Base-by-base conservation (phyloP, 2,113 vertebrate species). In the Psophia crepitans region DNA sequence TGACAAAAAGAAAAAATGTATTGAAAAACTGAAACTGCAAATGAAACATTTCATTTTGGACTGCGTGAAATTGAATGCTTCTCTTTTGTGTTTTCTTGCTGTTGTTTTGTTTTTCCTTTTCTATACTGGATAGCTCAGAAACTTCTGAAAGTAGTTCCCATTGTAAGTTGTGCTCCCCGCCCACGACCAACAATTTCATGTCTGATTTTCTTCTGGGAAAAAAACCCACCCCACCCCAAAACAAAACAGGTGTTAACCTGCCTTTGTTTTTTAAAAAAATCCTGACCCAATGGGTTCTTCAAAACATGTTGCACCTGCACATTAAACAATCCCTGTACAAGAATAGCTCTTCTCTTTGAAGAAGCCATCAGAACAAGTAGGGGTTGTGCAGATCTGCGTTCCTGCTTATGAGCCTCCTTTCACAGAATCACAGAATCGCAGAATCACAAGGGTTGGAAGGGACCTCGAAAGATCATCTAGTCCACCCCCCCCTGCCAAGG, bases 181-280 rank as follows among this genome's bases (percentile, higher is more conserved):
- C 46, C 60, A 78, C 1, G 0, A 23, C 23, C 54, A 51, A 23
- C 26, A 44, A 51, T 79, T 74, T 61, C 15, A n/a, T 20, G 18
- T 33, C 60, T 39, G 11, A n/a, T 91, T 71, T 77, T 78, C 53
- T 39, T 32, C 12, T 37, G 60, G 35, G 6, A 39, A 49, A 58
- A 73, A 77, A 35, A 3, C 1, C 2, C 22, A 56, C 5, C 1
- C 2, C 19, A 33, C 8, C 17, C 4, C 1, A 1, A 71, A 61
- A 12, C 22, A 77, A 73, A 56, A 9, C 46, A 87, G 41, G 54
- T 63, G 20, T 20, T 66, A 22, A 61, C 48, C 23, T 27, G 16
- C 11, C 65, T 87, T n/a, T 49, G 39, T 35, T 54, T 51, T 30
- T 41, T 60, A 10, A 69, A 75, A 57, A 53, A 18, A 43, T 51